These are phyloP conservation scores for Villa cingulata DNA, from an alignment of 2,888 invertebrate genomes.

Conservation along the genomic window DNA sequence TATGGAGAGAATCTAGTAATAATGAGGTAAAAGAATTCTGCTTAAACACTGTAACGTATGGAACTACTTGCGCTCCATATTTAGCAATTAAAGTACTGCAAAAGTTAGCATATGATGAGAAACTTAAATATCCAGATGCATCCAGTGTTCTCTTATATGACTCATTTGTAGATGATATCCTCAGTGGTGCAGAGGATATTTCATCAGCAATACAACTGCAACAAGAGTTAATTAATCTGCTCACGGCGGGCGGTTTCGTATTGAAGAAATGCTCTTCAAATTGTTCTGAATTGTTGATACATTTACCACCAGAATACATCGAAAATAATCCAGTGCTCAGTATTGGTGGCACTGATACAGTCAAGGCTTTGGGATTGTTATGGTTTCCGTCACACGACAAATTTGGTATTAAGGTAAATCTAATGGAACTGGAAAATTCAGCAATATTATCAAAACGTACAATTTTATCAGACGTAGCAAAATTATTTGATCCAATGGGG, in stretches of 20 bases:
- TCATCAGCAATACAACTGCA: slow-evolving; percentile 3
- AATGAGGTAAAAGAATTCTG: not conserved
- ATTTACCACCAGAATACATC: not conserved
- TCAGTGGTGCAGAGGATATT: slow-evolving; percentile 1
- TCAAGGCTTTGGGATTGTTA: slow-evolving; percentile 2
- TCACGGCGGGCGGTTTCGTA: not conserved
- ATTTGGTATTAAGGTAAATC: not conserved
- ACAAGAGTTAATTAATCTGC: not conserved
- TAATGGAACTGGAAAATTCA: not conserved
- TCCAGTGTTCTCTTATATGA: not conserved
- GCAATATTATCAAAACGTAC: not conserved
- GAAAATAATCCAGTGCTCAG: not conserved
- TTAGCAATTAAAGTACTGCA: not conserved
- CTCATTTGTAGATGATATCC: slow-evolving; percentile 8
- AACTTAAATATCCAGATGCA: slow-evolving; percentile 6
- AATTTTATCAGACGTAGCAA: not conserved
- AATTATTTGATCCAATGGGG: slow-evolving; percentile 2
- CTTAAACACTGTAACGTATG: slow-evolving; percentile 4
- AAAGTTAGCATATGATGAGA: not conserved
- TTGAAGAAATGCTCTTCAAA: slow-evolving; percentile 2
- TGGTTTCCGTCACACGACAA: slow-evolving; percentile 1
- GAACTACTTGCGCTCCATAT: slow-evolving; percentile 2
- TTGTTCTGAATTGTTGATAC: not conserved
- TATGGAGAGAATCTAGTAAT: not conserved
- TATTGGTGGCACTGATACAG: not conserved